Base-by-base conservation (phyloP, 2,888 invertebrate genomes). In the Andrena bicolor region DNA sequence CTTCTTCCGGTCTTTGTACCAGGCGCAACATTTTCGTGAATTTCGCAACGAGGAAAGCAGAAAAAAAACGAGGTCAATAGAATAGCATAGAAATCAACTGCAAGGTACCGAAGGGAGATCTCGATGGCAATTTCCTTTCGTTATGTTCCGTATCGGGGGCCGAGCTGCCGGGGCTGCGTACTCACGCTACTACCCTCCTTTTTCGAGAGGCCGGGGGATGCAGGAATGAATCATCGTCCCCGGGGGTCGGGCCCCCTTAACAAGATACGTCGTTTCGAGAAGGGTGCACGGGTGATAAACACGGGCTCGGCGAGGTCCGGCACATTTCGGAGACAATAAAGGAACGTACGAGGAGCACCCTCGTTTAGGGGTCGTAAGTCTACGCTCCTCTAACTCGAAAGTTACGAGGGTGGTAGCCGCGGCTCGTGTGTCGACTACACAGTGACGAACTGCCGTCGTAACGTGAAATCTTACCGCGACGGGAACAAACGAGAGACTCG, bases 221-320 rank as follows among this genome's bases (percentile, higher is more conserved):
- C 79, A 71, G 69, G 83, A 66, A 80, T 86, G 86, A 86, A 78
- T 86, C 86, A 86, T 86, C 82, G 35, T 79, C 65, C 73, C 13
- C 66, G 66, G 72, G 87, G 73, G 76, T 77, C 64, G 30, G 60
- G 66, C 76, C 75, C 87, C 87, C 87, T 83, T 87, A 83, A 75
- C 85, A 72, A 85, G 85, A 85, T 80, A 53, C 75, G 75, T 76
- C 82, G 85, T 71, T 68, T 16, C 73, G 60, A 69, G 70, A 23
- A 83, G 86, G 87, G 86, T 74, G 85, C 83, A 65, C 68, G 58
- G 56, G 64, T 76, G 85, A 86, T 86, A 86, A 86, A 86, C 85
- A 76, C 70, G 32, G 70, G 23, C 68, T 66, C 41, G 16, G 80
- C 82, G 30, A 80, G 83, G 76, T 83, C 85, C 87, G 32, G 58